A percentile compares a stretch with the other conserved stretches of the same genome.
phyloP scores from a whole-genome alignment of 2,888 invertebrate species.

The Venusia cambrica region DNA sequence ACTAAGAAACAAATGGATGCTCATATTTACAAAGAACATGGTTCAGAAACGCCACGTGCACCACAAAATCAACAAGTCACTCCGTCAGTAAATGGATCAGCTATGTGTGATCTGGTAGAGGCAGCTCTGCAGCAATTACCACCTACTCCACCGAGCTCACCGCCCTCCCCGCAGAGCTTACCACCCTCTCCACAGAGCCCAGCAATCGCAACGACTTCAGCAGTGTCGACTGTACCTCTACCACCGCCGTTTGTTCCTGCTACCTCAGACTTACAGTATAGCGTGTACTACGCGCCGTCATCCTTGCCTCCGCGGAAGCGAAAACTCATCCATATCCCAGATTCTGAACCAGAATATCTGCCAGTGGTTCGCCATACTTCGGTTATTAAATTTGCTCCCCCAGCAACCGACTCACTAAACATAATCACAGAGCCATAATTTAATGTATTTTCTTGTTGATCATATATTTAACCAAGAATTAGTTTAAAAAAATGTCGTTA shows the following conservation, averaged over 20 bases:
- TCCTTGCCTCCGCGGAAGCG: slow-evolving; percentile 90
- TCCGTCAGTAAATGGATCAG: slow-evolving; percentile 57
- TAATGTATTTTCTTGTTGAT: no score
- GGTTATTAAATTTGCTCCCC: slow-evolving; percentile 92
- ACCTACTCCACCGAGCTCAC: slow-evolving; percentile 82
- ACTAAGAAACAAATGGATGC: slow-evolving; percentile 95
- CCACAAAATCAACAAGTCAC: slow-evolving; percentile 52
- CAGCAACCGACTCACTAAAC: slow-evolving; percentile 79
- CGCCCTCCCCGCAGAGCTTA: slow-evolving; percentile 76
- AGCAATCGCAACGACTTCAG: slow-evolving; percentile 50
- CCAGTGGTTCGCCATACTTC: slow-evolving; percentile 80
- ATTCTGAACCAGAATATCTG: slow-evolving; percentile 71
- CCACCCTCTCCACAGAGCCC: slow-evolving; percentile 73
- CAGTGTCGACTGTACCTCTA: slow-evolving; percentile 29
- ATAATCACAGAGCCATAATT: slow-evolving; percentile 29
- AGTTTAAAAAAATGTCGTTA: no score
- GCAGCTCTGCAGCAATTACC: slow-evolving; percentile 74
- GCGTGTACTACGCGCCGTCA: slow-evolving; percentile 48
- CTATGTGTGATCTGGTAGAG: slow-evolving; percentile 69
- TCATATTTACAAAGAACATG: slow-evolving; percentile 84
- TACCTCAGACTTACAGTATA: slow-evolving; percentile 56
- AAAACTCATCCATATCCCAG: slow-evolving; percentile 87
- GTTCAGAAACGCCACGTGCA: slow-evolving; percentile 74
- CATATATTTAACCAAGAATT: no score
- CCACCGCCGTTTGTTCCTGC: slow-evolving; percentile 59